These are phyloP conservation scores for Oriolus oriolus DNA, from an alignment of 2,113 vertebrate genomes.

Conservation along the genomic window DNA sequence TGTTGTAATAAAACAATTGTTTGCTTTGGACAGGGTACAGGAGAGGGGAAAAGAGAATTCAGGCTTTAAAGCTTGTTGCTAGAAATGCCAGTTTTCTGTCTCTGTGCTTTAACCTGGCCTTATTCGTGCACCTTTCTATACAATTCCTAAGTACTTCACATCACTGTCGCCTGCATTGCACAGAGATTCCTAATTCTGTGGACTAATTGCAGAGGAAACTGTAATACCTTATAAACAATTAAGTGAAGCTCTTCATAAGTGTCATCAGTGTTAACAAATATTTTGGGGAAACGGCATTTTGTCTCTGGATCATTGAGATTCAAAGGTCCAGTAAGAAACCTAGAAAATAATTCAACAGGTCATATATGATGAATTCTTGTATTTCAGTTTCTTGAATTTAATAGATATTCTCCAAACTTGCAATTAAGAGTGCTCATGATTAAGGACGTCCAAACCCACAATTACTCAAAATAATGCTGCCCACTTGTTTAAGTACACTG, in stretches of 20 bases:
- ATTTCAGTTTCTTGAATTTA: not conserved
- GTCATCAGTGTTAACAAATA: constrained; percentile 90
- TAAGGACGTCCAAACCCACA: not conserved
- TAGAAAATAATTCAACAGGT: constrained; percentile 63
- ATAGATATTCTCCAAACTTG: not conserved
- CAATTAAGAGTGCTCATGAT: not conserved
- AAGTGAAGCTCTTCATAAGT: constrained; percentile 92
- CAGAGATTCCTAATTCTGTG: not conserved
- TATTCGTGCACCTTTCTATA: not conserved
- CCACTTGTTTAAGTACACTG: not conserved
- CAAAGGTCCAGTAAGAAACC: constrained; percentile 94
- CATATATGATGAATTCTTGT: not conserved
- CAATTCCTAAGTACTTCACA: not conserved
- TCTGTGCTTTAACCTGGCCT: not conserved
- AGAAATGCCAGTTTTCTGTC: not conserved
- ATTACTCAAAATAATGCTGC: not conserved
- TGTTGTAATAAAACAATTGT: not conserved
- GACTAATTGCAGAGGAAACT: not conserved
- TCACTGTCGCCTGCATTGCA: not conserved
- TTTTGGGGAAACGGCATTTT: constrained; percentile 94
- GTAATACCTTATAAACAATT: constrained; percentile 94
- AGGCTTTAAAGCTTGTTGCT: not conserved
- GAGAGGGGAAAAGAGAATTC: not conserved
- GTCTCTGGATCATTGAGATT: constrained; percentile 94
- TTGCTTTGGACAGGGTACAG: not conserved